These are phyloP conservation scores for Siphlonurus alternatus DNA, from an alignment of 2,888 invertebrate genomes.

Conservation along the genomic window DNA sequence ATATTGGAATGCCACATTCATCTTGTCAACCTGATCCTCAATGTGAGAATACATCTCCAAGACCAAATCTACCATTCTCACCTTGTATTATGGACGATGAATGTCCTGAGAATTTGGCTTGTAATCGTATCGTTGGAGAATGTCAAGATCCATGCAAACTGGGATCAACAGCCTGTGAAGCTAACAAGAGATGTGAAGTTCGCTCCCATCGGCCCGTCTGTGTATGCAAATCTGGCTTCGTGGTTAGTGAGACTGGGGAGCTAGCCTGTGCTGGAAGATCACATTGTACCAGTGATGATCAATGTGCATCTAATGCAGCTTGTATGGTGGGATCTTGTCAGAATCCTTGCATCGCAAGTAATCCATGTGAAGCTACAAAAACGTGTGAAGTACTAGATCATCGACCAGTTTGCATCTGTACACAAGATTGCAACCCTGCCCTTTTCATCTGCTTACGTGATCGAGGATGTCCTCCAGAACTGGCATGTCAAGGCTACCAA, in stretches of 20 bases:
- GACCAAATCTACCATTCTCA: slow-evolving; percentile 34
- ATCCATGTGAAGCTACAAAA: slow-evolving; percentile 61
- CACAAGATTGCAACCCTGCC: slow-evolving; percentile 63
- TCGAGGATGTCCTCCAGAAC: slow-evolving; percentile 67
- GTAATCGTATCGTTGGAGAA: slow-evolving; percentile 47
- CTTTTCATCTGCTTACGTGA: slow-evolving; percentile 79
- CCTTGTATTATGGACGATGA: slow-evolving; percentile 48
- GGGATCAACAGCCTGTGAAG: slow-evolving; percentile 45
- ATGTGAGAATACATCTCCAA: slow-evolving; percentile 44
- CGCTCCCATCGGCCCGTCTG: slow-evolving; percentile 70
- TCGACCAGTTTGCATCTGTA: slow-evolving; percentile 69
- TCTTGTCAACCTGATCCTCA: slow-evolving; percentile 64
- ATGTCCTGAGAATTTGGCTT: slow-evolving; percentile 58
- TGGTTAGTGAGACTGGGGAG: slow-evolving; percentile 74
- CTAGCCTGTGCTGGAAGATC: slow-evolving; percentile 64
- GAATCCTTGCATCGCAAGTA: slow-evolving; percentile 54
- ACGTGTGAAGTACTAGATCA: slow-evolving; percentile 79
- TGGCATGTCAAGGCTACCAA: slow-evolving; percentile 75
- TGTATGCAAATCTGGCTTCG: slow-evolving; percentile 76
- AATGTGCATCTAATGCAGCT: slow-evolving; percentile 72
- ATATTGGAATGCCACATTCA: slow-evolving; percentile 63
- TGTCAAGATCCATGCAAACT: slow-evolving; percentile 66
- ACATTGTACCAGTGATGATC: slow-evolving; percentile 56
- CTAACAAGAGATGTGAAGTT: slow-evolving; percentile 77
- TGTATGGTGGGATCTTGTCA: slow-evolving; percentile 71